Evolutionary conservation across 2,888 invertebrate genomes (phyloP).

Genomic region (Dicyrtoma fusca): DNA sequence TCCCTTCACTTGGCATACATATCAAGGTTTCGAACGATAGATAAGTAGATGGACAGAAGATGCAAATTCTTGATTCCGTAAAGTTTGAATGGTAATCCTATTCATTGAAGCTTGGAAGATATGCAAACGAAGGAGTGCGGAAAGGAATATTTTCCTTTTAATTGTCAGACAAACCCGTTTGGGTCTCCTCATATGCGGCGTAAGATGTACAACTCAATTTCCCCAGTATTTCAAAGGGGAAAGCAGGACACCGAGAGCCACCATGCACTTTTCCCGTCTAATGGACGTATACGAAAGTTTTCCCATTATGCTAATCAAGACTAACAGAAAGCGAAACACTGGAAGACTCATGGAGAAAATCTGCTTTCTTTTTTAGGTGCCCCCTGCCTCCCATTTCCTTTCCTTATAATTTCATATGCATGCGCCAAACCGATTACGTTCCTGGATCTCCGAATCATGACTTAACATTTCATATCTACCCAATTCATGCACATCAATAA

Average conservation of each 20-base stretch:
- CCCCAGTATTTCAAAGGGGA: constrained; percentile 2
- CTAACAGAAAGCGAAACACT: constrained; percentile 46
- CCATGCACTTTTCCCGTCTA: constrained; percentile 9
- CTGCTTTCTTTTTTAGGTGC: constrained; percentile 44
- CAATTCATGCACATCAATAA: no score
- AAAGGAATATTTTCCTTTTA: constrained; percentile 38
- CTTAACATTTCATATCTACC: constrained; percentile 31
- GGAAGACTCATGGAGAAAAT: constrained; percentile 33
- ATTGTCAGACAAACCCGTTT: constrained; percentile 35
- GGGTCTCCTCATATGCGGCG: constrained; percentile 7
- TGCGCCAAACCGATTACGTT: constrained; percentile 27
- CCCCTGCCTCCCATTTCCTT: constrained; percentile 49
- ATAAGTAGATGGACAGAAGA: constrained; percentile 11
- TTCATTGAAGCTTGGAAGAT: constrained; percentile 36
- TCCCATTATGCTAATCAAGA: constrained; percentile 57
- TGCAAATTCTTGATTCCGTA: constrained; percentile 27
- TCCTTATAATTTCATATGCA: constrained; percentile 20
- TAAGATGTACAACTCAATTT: neutral
- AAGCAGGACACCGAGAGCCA: no score
- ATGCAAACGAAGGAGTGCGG: constrained; percentile 32
- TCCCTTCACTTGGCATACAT: no score
- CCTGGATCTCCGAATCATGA: constrained; percentile 40
- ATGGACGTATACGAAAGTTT: constrained; percentile 48
- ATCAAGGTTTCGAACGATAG: neutral
- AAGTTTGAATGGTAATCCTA: constrained; percentile 36